These are phyloP conservation scores for Drosophila murphyi DNA, from an alignment of 1,140 invertebrate genomes.

Conservation along the genomic window DNA sequence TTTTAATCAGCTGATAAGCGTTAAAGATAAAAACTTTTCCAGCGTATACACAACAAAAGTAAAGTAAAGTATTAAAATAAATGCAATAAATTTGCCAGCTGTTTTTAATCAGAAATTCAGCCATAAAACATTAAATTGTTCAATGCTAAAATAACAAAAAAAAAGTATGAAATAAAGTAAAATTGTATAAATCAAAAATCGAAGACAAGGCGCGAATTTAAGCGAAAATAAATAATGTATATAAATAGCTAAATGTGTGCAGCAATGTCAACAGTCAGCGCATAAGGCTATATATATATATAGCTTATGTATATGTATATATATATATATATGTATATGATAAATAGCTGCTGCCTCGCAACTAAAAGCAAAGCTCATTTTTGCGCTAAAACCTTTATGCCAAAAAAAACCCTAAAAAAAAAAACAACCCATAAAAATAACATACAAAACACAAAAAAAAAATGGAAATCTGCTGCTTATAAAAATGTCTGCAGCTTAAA, in stretches of 20 bases:
- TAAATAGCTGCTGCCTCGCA: conserved; percentile 64
- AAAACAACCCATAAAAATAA: conserved; percentile 18
- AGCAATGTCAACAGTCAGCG: conserved; percentile 12
- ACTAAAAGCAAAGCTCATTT: conserved; percentile 25
- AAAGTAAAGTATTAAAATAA: conserved; percentile 27
- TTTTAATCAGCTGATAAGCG: conserved; percentile 63
- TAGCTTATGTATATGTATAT: conserved; percentile 26
- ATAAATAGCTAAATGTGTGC: conserved; percentile 54
- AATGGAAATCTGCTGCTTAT: conserved; percentile 32
- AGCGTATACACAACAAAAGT: conserved; percentile 8
- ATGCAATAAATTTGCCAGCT: conserved; percentile 17
- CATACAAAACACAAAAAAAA: conserved; percentile 27
- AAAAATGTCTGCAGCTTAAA: conserved; percentile 60
- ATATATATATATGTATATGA: conserved; percentile 62
- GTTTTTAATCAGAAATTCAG: conserved; percentile 14
- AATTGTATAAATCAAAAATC: conserved; percentile 7
- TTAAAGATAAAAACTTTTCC: conserved; percentile 34
- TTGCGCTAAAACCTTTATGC: conserved; percentile 5
- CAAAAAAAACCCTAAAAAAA: conserved; percentile 4
- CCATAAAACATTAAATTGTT: background rate
- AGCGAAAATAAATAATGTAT: conserved; percentile 27
- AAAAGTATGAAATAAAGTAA: background rate
- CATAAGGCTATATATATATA: conserved; percentile 18
- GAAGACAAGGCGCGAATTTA: conserved; percentile 12
- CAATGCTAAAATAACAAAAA: background rate